Evolutionary conservation across 2,888 invertebrate species (phyloP).

Genomic region (Xestia c-nigrum): DNA sequence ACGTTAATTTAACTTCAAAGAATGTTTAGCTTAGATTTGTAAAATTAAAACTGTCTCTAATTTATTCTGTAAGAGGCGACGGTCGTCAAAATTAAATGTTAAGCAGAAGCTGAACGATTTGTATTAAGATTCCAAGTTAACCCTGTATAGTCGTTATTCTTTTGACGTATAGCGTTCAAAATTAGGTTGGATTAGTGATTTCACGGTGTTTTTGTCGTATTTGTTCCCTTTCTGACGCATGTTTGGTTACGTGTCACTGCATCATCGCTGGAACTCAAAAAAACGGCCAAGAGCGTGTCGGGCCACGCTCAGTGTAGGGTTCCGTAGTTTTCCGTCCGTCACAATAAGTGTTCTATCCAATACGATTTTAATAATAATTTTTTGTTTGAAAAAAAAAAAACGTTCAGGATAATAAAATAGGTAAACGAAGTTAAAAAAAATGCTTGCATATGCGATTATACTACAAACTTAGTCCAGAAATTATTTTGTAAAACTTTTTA

Average conservation of each 20-base stretch:
- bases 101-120: constrained; percentile 67
- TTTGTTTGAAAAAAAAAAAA: too few species aligned
- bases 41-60: background rate
- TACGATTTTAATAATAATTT: too few species aligned
- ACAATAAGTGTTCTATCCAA: too few species aligned
- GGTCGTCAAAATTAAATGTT: constrained; percentile 64
- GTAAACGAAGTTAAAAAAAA: too few species aligned
- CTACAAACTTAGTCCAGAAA: too few species aligned
- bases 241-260: constrained; percentile 73
- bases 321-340: too few species aligned
- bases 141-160: constrained; percentile 78
- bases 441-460: too few species aligned
- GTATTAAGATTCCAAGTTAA: constrained; percentile 74
- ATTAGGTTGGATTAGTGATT: constrained; percentile 87
- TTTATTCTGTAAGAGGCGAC: constrained; percentile 66
- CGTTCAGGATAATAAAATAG: too few species aligned
- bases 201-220: constrained; percentile 76
- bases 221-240: constrained; percentile 66
- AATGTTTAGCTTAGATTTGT: background rate
- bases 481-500: too few species aligned
- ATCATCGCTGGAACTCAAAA: constrained; percentile 70
- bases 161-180: constrained; percentile 81
- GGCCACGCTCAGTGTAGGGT: too few species aligned
- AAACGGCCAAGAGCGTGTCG: too few species aligned
- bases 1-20: background rate